A percentile compares a stretch with the other conserved stretches of the same genome.
Conservation (phyloP, 1,140 invertebrate genomes). For the Caenorhabditis latens region DNA sequence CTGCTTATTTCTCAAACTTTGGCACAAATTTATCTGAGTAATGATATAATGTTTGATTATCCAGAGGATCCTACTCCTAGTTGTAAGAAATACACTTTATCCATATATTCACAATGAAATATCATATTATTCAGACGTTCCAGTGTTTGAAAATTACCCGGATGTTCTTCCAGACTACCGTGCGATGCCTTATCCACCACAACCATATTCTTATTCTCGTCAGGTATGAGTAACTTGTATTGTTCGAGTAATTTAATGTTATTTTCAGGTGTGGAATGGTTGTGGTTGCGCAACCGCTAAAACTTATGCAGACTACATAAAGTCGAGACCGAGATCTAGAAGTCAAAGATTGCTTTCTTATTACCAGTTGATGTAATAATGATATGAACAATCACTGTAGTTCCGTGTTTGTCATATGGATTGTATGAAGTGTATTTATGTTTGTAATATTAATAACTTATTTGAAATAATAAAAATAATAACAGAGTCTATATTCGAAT, state of each 20-base stretch:
- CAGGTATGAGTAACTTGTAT: background rate
- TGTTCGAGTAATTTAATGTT: background rate
- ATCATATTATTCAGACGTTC: background rate
- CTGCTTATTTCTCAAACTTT: background rate
- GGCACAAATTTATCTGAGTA: constrained; percentile 8
- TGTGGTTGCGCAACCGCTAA: constrained; percentile 19
- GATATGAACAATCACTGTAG: too few relatives aligned
- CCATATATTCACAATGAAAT: background rate
- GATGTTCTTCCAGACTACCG: constrained; percentile 33
- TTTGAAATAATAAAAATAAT: background rate
- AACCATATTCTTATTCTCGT: constrained; percentile 1
- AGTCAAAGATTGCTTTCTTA: background rate
- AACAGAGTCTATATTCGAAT: background rate
- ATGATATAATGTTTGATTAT: constrained; percentile 50
- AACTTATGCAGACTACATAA: constrained; percentile 35
- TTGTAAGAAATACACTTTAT: background rate
- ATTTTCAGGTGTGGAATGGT: constrained; percentile 35
- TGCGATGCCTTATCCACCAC: constrained; percentile 8
- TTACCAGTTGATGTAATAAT: constrained; percentile 33
- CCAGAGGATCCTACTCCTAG: background rate
- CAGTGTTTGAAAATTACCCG: background rate
- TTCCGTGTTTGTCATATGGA: background rate
- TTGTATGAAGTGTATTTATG: background rate
- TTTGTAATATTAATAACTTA: constrained; percentile 13
- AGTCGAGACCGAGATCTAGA: constrained; percentile 7